Base-by-base conservation (phyloP, 2,113 vertebrate genomes). In the Brachionichthys hirsutus region DNA sequence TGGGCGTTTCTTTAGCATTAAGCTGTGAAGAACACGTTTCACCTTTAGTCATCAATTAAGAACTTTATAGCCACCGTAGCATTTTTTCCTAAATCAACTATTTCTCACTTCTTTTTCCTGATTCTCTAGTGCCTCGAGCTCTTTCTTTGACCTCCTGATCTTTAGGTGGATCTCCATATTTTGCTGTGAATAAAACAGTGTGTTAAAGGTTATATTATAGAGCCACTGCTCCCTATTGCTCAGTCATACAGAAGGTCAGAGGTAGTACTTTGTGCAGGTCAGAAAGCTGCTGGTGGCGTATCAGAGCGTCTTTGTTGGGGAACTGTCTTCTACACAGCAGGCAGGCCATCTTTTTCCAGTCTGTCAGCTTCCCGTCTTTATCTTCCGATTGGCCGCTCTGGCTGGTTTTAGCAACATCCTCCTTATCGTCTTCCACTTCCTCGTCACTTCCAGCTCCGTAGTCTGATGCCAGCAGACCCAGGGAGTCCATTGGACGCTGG, bases 341-440 rank as follows among this genome's bases (percentile, higher is more conserved):
- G 62, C 96, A 98, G 56, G 96, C 96, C 91, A 98, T 92, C 83
- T 98, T 98, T 82, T 94, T 98, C 96, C 96, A 98, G 91, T 98
- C 96, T 0, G 96, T 98, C 82, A 98, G 90, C 80, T 93, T 94
- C 79, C 94, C 94, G 0, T 95, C 94, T 0, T 87, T 91, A 16
- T 85, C 91, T 36, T 94, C 89, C 15, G 91, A 75, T 61, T 90
- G 93, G 38, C 87, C 86, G 11, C 82, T 85, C 0, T 61, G 83
- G 57, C 71, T 68, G 60, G 87, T 89, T 54, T 89, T 91, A 4
- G 87, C 35, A 2, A 85, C 82, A 10, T 94, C 92, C 19, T 94
- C 92, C n/a, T 94, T 94, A 12, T 96, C 94, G 30, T 97, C 95
- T 58, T 97, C 93, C 52, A 94, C 94, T 50, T 99, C 95, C 1